Conservation (phyloP, 1,140 invertebrate genomes). For the Cryptotermes secundus region DNA sequence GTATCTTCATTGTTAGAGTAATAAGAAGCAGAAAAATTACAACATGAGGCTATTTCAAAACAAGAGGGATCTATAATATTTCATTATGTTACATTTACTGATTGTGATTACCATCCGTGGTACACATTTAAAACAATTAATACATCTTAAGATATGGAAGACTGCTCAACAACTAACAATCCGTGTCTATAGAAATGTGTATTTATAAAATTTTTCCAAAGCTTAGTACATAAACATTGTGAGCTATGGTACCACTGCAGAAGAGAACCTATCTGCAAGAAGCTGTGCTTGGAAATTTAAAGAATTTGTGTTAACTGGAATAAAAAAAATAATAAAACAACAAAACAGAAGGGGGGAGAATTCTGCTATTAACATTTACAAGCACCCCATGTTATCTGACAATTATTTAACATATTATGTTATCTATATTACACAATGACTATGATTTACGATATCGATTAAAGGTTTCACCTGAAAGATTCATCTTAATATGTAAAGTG, state of each 20-base stretch:
- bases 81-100: too few species aligned
- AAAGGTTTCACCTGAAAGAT: too few species aligned
- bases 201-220: background rate
- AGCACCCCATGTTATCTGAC: background rate
- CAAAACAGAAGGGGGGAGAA: background rate
- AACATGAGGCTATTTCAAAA: background rate
- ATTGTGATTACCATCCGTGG: too few species aligned
- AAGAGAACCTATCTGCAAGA: background rate
- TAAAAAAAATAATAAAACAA: background rate
- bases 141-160: too few species aligned
- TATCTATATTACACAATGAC: too few species aligned
- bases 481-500: too few species aligned
- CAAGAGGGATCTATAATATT: background rate
- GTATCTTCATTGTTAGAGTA: background rate
- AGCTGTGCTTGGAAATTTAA: background rate
- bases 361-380: background rate
- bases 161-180: background rate
- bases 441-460: too few species aligned
- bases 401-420: too few species aligned
- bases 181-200: background rate
- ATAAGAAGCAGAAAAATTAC: background rate
- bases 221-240: background rate
- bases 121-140: too few species aligned
- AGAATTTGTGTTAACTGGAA: background rate
- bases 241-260: background rate